phyloP scores from a whole-genome alignment of 2,797 vertebrate species.

The Onychomys arenicola region DNA sequence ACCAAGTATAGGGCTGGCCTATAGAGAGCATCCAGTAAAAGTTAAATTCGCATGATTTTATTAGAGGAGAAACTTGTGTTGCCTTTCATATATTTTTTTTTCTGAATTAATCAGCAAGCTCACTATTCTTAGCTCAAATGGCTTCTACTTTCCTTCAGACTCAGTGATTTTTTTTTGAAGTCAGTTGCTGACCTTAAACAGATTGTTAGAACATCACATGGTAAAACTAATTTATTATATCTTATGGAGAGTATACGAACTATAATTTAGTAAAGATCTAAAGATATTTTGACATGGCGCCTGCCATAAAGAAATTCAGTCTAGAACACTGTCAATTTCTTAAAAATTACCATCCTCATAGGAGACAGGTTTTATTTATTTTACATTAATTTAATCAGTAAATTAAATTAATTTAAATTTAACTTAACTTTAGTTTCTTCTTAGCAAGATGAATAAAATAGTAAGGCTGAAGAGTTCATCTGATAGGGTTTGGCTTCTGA shows the following conservation, averaged over 20 bases:
- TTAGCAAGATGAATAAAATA: background rate
- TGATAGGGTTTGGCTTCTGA: background rate
- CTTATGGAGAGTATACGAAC: background rate
- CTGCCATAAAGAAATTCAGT: slow-evolving; percentile 7
- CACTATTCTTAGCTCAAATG: background rate
- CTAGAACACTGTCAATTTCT: background rate
- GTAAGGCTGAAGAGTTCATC: background rate
- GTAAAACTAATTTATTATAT: slow-evolving; percentile 14
- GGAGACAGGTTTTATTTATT: background rate
- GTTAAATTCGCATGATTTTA: background rate
- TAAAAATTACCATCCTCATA: background rate
- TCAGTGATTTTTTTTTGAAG: slow-evolving; percentile 3
- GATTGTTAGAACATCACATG: background rate
- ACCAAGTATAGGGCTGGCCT: background rate
- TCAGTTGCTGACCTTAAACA: background rate
- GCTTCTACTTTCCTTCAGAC: background rate
- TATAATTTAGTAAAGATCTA: slow-evolving; percentile 26
- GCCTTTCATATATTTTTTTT: background rate
- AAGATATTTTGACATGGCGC: slow-evolving; percentile 32
- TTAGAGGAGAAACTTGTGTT: background rate
- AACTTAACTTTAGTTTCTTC: slow-evolving; percentile 8
- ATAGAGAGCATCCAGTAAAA: background rate
- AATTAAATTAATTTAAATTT: background rate
- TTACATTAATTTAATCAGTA: slow-evolving; percentile 13
- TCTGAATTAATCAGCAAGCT: slow-evolving; percentile 1